phyloP scores from a whole-genome alignment of 2,113 vertebrate species.

The Hydropotes inermis region DNA sequence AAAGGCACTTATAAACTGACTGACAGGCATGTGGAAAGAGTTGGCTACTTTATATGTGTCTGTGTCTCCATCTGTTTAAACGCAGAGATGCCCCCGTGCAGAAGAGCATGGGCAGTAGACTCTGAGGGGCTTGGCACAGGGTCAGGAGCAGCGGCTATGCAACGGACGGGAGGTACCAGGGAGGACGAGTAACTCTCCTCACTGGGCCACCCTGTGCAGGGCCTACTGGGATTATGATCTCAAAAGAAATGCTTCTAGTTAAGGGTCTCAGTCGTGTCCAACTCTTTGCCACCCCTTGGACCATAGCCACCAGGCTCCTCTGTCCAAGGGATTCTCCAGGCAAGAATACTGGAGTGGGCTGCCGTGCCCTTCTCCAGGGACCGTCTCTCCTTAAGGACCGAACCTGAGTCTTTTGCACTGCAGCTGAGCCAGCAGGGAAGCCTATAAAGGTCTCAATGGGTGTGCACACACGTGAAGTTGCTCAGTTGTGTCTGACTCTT shows the following conservation, averaged over 20 bases:
- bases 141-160: not conserved
- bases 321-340: not conserved
- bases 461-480: accelerated
- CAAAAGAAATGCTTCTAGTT: not conserved
- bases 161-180: not conserved
- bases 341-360: not conserved
- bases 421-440: not conserved
- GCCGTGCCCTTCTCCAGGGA: not conserved
- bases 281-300: not conserved
- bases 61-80: not conserved
- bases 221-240: not conserved
- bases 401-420: not conserved
- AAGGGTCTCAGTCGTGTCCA: not conserved
- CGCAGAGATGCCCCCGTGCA: not conserved
- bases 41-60: not conserved
- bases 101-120: not conserved
- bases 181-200: not conserved
- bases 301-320: not conserved
- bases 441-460: not conserved
- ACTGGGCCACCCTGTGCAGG: not conserved
- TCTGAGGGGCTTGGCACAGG: not conserved
- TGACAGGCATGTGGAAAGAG: not conserved
- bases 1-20: not conserved
- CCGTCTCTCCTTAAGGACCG: not conserved
- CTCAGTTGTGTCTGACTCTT: not conserved